Evolutionary conservation across 2,797 vertebrate species (phyloP).

Genomic region (Coregonus sp.): DNA sequence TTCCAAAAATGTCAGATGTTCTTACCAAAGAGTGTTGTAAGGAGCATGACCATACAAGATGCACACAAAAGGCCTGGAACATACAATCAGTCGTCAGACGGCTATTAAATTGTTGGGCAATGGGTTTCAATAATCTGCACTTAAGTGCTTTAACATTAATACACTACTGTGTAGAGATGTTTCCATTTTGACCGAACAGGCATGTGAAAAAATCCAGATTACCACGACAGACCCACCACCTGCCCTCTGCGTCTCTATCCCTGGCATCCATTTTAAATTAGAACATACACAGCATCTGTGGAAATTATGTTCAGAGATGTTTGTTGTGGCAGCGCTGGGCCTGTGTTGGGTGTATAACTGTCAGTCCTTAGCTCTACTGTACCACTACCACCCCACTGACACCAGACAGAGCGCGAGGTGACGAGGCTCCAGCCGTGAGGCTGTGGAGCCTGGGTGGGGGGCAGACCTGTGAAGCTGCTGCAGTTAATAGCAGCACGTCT

Average conservation of each 20-base stretch:
- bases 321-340: background rate
- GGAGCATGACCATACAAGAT: background rate
- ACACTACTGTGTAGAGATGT: too few species aligned
- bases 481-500: slow-evolving; percentile 49
- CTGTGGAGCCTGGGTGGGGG: slow-evolving; percentile 19
- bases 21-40: background rate
- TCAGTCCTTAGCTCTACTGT: background rate
- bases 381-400: background rate
- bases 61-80: background rate
- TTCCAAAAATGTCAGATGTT: too few species aligned
- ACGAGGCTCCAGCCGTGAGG: slow-evolving; percentile 29
- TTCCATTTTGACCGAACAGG: too few species aligned
- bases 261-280: background rate
- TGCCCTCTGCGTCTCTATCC: background rate
- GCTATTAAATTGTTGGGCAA: background rate
- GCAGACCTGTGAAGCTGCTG: slow-evolving; percentile 51
- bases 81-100: background rate
- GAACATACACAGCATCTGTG: background rate
- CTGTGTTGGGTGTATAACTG: background rate
- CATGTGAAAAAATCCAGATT: background rate
- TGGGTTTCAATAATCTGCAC: background rate
- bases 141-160: too few species aligned
- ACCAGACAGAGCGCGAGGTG: slow-evolving; percentile 21
- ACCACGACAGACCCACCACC: background rate
- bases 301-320: background rate